Conservation (phyloP, 1,140 invertebrate species). For the Globodera ellingtonae region DNA sequence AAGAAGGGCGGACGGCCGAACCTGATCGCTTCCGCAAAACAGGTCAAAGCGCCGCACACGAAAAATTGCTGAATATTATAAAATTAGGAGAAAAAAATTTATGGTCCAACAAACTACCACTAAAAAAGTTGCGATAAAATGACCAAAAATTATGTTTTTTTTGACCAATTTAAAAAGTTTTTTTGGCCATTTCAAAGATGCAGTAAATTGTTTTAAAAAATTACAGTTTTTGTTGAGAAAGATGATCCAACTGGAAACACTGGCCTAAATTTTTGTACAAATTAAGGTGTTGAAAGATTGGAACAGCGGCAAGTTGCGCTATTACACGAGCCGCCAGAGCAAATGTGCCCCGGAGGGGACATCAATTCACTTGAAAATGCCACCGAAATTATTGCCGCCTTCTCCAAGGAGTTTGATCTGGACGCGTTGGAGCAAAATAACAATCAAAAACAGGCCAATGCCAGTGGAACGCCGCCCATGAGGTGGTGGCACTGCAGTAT, state of each 20-base stretch:
- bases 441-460: too few species aligned
- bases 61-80: too few species aligned
- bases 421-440: slow-evolving; percentile 74
- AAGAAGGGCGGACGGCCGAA: slow-evolving; percentile 88
- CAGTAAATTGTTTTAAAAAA: too few species aligned
- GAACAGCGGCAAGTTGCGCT: slow-evolving; percentile 80
- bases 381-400: slow-evolving; percentile 77
- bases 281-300: slow-evolving; percentile 56
- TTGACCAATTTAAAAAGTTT: slow-evolving; percentile 28
- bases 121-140: too few species aligned
- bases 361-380: slow-evolving; percentile 69
- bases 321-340: slow-evolving; percentile 88
- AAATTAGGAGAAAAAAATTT: too few species aligned
- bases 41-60: slow-evolving; percentile 67
- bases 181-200: too few species aligned
- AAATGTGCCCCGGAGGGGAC: slow-evolving; percentile 44
- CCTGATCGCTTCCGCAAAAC: slow-evolving; percentile 82
- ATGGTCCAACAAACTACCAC: too few species aligned
- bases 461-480: too few species aligned
- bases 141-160: too few species aligned
- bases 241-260: neutral
- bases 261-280: neutral
- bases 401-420: slow-evolving; percentile 83
- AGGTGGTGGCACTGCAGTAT: too few species aligned
- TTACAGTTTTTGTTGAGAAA: neutral